These are phyloP conservation scores for Bucco capensis DNA, from an alignment of 2,113 vertebrate species.

Conservation along the genomic window DNA sequence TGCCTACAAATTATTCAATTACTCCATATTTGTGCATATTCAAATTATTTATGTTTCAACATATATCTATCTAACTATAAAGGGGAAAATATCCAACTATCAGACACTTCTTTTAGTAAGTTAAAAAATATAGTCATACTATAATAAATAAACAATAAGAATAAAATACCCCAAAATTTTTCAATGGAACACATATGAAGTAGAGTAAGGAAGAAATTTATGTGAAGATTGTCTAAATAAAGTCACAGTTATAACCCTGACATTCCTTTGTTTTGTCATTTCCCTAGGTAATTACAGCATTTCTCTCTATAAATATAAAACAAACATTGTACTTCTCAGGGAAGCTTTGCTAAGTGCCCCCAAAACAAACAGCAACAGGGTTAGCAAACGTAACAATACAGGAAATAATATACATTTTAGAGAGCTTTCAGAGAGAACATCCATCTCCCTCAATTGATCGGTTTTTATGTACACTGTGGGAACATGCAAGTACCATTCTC, in stretches of 20 bases:
- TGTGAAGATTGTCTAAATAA: background rate
- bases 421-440: background rate
- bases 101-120: background rate
- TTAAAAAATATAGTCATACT: background rate
- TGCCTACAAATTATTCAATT: background rate
- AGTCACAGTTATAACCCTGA: background rate
- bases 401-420: background rate
- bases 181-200: background rate
- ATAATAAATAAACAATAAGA: background rate
- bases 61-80: background rate
- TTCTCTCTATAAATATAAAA: background rate
- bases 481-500: background rate
- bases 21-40: background rate
- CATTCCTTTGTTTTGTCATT: background rate
- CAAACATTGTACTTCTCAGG: background rate
- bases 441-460: background rate
- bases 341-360: background rate
- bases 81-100: rapidly evolving
- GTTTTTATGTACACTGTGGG: background rate
- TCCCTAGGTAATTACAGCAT: background rate
- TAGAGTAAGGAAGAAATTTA: background rate
- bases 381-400: background rate
- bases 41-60: background rate
- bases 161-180: background rate
- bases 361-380: background rate